These are phyloP conservation scores for Agapostemon virescens DNA, from an alignment of 2,888 invertebrate species.

Conservation along the genomic window DNA sequence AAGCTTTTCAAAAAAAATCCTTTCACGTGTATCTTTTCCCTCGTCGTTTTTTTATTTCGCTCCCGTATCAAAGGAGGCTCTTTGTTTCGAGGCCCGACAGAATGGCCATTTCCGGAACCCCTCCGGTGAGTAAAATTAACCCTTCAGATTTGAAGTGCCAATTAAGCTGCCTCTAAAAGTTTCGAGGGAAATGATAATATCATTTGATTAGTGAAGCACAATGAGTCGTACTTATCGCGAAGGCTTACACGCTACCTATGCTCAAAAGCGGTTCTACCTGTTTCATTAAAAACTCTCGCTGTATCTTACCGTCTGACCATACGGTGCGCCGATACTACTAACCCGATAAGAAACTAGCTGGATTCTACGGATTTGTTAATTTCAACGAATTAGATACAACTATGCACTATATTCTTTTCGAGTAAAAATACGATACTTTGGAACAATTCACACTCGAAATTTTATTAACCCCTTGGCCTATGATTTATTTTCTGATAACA, in stretches of 20 bases:
- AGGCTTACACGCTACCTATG: background rate
- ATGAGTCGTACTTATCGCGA: conserved; percentile 1
- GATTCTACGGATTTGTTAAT: background rate
- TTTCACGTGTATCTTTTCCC: conserved; percentile 12
- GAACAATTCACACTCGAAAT: too few relatives aligned
- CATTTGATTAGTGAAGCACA: background rate
- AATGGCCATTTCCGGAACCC: conserved; percentile 16
- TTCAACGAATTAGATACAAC: background rate
- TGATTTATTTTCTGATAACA: too few relatives aligned
- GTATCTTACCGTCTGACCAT: background rate
- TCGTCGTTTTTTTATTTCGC: background rate
- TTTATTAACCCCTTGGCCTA: too few relatives aligned
- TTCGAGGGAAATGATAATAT: background rate
- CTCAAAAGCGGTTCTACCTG: background rate
- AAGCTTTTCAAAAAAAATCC: conserved; percentile 41
- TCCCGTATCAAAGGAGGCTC: conserved; percentile 28
- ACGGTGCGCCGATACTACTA: background rate
- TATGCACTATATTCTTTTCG: background rate
- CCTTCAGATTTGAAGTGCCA: background rate
- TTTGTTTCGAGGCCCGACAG: conserved; percentile 7
- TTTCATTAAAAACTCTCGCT: background rate
- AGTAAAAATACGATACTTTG: background rate
- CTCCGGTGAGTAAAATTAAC: conserved; percentile 15
- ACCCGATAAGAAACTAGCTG: background rate
- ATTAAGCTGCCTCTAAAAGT: background rate